Conservation (phyloP, 2,113 vertebrate species). For the Diadophis punctatus region DNA sequence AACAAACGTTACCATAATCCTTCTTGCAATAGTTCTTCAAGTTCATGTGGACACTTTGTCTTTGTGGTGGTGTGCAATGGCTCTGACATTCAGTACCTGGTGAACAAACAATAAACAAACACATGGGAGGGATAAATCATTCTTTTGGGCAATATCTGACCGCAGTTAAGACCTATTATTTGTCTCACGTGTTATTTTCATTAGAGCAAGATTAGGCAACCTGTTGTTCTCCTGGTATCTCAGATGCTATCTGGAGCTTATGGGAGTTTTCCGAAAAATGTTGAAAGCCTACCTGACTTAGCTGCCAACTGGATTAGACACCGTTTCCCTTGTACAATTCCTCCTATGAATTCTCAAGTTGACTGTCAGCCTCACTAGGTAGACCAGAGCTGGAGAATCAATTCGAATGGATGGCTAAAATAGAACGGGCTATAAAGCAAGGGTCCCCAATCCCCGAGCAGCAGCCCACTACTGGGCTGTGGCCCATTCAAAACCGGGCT, state of each 20-base stretch:
- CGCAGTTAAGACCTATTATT: neutral
- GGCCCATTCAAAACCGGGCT: too few species aligned
- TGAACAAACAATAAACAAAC: neutral
- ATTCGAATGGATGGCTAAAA: neutral
- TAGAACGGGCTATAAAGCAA: neutral
- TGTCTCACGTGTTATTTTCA: neutral
- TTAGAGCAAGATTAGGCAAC: neutral
- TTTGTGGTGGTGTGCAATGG: conserved; percentile 78
- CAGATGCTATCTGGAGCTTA: neutral
- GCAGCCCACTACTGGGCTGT: too few species aligned
- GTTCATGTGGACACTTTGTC: conserved; percentile 79
- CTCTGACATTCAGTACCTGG: conserved; percentile 80
- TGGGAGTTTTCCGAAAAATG: too few species aligned
- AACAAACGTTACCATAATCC: conserved; percentile 74
- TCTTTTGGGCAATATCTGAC: neutral
- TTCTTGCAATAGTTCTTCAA: conserved; percentile 83
- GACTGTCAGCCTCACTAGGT: neutral
- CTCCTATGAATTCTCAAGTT: neutral
- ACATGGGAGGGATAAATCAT: neutral
- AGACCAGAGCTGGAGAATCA: neutral
- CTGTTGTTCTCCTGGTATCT: neutral
- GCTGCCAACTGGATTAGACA: neutral
- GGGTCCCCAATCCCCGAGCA: too few species aligned
- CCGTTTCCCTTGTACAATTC: neutral
- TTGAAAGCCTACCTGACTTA: neutral